Evolutionary conservation across 2,113 vertebrate species (phyloP), one percentile per base, ranked within the genome.

Genomic region (Pollachius pollachius): DNA sequence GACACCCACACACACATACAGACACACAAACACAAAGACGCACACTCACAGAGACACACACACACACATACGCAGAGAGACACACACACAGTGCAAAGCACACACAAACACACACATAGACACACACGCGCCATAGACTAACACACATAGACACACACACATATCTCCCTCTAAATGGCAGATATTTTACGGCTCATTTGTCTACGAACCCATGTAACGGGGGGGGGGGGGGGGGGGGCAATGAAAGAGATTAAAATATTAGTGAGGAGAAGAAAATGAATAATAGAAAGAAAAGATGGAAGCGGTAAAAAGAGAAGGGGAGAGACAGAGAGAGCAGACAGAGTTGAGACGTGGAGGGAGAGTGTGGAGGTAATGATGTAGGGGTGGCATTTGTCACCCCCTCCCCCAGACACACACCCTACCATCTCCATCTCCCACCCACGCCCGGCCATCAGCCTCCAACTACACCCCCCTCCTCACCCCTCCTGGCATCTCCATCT

Each of bases 111-210:
- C 12, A 21, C 64, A 65, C n/a, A 52, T 12, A 54, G 41, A 30
- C 19, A 18, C 21, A 37, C 63, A 23, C 21, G 1, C 21, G 21
- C 21, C 21, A 23, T 23, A 23, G 21, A 23, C 21, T 23, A 23
- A 23, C 21, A 23, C 21, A 23, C 21, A 17, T 15, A 18, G n/a
- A 59, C 41, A 48, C 5, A 48, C 41, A 13, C 41, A 48, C 23
- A 23, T 72, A 64, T 65, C 34, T 52, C 64, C 65, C 58, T 75
- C 85, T 81, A 77, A 75, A 84, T 83, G 75, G 83, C 70, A 56
- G 83, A 83, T 79, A 83, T 84, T 89, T 89, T 73, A 86, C 62
- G 82, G 76, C 82, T 87, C 81, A 84, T 87, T 89, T 84, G 78
- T 81, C 77, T 84, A 48, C 7, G 12, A 48, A 11, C 41, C 41